phyloP scores from a whole-genome alignment of 2,797 vertebrate species.

The Sarcophilus harrisii region DNA sequence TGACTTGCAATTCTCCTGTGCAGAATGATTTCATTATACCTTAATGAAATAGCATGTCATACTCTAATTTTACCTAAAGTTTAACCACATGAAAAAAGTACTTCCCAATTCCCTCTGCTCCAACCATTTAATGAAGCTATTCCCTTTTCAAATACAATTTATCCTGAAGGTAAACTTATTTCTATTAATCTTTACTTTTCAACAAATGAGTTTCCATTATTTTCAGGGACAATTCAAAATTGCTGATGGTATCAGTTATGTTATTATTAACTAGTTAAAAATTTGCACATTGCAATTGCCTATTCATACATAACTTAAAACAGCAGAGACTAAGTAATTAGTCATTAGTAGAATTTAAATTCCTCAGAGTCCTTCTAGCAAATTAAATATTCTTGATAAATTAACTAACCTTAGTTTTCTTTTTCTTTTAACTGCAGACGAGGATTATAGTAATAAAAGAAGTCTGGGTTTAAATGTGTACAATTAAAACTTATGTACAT shows the following conservation, averaged over 20 bases:
- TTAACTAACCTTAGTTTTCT: constrained; percentile 29
- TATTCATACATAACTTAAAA: background rate
- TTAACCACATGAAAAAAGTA: background rate
- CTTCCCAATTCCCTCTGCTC: background rate
- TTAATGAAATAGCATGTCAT: background rate
- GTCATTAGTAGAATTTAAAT: constrained; percentile 49
- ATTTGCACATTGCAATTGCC: background rate
- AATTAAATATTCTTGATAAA: constrained; percentile 44
- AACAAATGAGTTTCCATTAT: constrained; percentile 12
- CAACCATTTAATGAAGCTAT: constrained; percentile 21
- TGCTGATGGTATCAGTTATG: constrained; percentile 1
- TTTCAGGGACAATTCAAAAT: background rate
- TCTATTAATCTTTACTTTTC: constrained; percentile 37
- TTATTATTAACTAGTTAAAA: background rate
- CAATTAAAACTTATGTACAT: background rate
- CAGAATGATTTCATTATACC: background rate
- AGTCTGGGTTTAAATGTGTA: constrained; percentile 12
- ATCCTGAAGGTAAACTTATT: constrained; percentile 5
- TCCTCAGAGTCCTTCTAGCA: constrained; percentile 38
- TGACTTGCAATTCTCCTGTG: background rate
- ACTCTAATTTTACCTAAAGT: background rate
- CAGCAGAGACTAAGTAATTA: background rate
- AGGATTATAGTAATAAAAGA: constrained; percentile 40
- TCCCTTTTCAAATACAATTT: constrained; percentile 41
- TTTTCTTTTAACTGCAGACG: constrained; percentile 42